Evolutionary conservation across 2,888 invertebrate species (phyloP).

Genomic region (Aromia moschata): DNA sequence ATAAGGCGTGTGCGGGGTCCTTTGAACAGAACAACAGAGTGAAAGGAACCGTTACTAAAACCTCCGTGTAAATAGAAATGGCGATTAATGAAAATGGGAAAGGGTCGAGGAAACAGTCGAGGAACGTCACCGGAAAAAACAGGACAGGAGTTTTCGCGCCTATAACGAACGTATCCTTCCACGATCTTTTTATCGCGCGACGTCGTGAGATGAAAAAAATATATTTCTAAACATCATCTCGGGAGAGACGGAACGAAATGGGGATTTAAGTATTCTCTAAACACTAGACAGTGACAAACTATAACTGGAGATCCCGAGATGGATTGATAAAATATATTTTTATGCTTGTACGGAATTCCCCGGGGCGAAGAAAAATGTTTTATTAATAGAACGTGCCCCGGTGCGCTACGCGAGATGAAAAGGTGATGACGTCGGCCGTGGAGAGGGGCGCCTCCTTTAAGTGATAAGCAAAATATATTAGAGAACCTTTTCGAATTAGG

Average conservation of each 20-base stretch:
- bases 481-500: too few relatives aligned
- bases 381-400: neutral
- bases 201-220: constrained; percentile 6
- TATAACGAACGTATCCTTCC: neutral
- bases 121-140: neutral
- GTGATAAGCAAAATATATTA: too few relatives aligned
- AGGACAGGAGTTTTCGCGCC: neutral
- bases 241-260: constrained; percentile 7
- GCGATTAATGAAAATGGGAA: neutral
- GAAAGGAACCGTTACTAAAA: neutral
- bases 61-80: neutral
- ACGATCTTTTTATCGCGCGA: neutral
- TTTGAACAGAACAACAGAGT: too few relatives aligned
- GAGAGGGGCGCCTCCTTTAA: too few relatives aligned
- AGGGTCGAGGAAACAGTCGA: neutral
- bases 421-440: too few relatives aligned
- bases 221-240: constrained; percentile 7
- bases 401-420: too few relatives aligned
- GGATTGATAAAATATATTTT: constrained; percentile 12
- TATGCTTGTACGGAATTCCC: neutral
- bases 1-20: too few relatives aligned
- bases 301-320: constrained; percentile 7
- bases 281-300: constrained; percentile 18
- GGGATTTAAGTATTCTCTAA: constrained; percentile 16
- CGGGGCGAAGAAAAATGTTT: neutral